phyloP scores from a whole-genome alignment of 2,888 invertebrate species.

The Tyria jacobaeae region DNA sequence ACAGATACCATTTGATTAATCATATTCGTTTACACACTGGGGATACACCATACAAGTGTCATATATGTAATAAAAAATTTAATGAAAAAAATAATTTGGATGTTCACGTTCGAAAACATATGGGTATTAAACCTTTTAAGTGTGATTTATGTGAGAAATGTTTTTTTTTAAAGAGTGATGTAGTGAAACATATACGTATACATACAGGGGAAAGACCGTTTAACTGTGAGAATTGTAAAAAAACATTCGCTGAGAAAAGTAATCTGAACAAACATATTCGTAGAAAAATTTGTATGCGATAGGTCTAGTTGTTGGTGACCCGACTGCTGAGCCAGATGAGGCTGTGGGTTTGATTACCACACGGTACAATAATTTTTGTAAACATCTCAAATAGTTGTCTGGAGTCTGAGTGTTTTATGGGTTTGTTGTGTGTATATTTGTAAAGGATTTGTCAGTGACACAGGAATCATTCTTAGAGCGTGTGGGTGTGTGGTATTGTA shows the following conservation, averaged over 20 bases:
- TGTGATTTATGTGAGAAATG: constrained; percentile 3
- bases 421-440: too few relatives aligned
- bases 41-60: constrained; percentile 1
- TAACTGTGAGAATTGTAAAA: not conserved
- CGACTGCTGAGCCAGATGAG: too few relatives aligned
- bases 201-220: not conserved
- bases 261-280: not conserved
- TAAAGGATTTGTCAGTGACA: too few relatives aligned
- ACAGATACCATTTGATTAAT: not conserved
- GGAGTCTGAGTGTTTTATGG: too few relatives aligned
- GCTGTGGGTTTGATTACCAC: too few relatives aligned
- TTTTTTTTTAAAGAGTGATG: not conserved
- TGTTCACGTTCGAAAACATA: not conserved
- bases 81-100: not conserved
- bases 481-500: too few relatives aligned
- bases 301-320: too few relatives aligned
- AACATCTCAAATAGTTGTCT: too few relatives aligned
- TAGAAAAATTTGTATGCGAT: not conserved
- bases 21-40: constrained; percentile 8
- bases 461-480: too few relatives aligned
- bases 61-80: constrained; percentile 4
- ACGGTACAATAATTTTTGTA: too few relatives aligned
- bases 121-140: not conserved
- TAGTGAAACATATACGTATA: not conserved
- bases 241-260: not conserved